phyloP scores from a whole-genome alignment of 2,888 invertebrate genomes.

The Drosophila testacea region DNA sequence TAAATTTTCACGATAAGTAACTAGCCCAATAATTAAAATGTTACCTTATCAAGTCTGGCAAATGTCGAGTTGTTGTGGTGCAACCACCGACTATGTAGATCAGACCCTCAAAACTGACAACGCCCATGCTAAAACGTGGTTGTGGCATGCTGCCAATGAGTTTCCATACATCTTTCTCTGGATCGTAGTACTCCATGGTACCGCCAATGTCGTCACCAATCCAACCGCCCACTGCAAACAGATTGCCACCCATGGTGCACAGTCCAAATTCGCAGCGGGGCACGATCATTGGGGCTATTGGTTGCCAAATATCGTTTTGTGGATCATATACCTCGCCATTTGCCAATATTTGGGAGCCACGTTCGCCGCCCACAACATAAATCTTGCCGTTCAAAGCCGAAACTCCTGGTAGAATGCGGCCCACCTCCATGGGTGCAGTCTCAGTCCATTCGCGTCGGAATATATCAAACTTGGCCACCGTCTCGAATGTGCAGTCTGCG shows the following conservation, averaged over 20 bases:
- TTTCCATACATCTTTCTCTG: slow-evolving; percentile 91
- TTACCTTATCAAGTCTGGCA: slow-evolving; percentile 89
- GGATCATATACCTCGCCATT: slow-evolving; percentile 95
- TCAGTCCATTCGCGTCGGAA: slow-evolving; percentile 91
- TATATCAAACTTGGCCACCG: slow-evolving; percentile 92
- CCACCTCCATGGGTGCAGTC: slow-evolving; percentile 92
- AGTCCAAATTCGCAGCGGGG: slow-evolving; percentile 96
- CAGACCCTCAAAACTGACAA: slow-evolving; percentile 88
- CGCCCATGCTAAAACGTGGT: slow-evolving; percentile 96
- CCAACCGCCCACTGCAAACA: slow-evolving; percentile 97
- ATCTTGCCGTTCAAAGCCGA: slow-evolving; percentile 93
- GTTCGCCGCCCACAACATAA: slow-evolving; percentile 96
- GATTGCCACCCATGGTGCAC: slow-evolving; percentile 92
- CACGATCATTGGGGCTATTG: slow-evolving; percentile 91
- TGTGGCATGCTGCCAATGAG: slow-evolving; percentile 92
- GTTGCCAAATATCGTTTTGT: slow-evolving; percentile 87
- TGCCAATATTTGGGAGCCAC: slow-evolving; percentile 94
- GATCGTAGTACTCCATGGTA: slow-evolving; percentile 95
- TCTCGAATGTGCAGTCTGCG: slow-evolving; percentile 92
- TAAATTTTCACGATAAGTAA: too few species aligned
- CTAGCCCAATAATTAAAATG: too few species aligned
- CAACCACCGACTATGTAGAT: slow-evolving; percentile 97
- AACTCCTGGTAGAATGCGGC: slow-evolving; percentile 94
- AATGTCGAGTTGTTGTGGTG: slow-evolving; percentile 91
- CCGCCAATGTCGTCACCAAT: slow-evolving; percentile 96